Percentiles rank a stretch among this genome's conserved stretches.
Evolutionary conservation across 1,140 invertebrate species (phyloP).

Genomic region (Caerostris extrusa): DNA sequence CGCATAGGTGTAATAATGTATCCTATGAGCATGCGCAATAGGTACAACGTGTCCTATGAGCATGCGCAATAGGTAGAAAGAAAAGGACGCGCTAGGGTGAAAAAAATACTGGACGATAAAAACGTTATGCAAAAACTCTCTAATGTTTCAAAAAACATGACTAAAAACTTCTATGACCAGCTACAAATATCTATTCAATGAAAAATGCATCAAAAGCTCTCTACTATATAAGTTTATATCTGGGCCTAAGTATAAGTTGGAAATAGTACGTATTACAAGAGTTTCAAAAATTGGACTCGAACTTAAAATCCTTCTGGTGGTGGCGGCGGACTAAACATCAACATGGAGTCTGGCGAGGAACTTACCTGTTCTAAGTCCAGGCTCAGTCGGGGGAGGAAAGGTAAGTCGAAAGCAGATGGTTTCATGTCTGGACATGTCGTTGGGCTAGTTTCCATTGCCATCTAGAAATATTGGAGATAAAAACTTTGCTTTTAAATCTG

Average conservation of each 20-base stretch:
- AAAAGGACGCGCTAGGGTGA: too few relatives aligned
- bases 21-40: too few relatives aligned
- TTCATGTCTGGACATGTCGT: constrained; percentile 54
- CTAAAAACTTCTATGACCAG: neutral
- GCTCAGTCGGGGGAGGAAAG: constrained; percentile 38
- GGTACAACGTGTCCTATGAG: too few relatives aligned
- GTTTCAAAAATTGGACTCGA: neutral
- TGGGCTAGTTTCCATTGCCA: constrained; percentile 67
- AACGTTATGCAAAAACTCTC: too few relatives aligned
- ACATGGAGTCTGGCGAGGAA: constrained; percentile 74
- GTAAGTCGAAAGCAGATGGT: constrained; percentile 62
- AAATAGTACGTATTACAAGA: neutral
- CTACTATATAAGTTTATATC: neutral
- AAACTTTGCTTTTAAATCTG: constrained; percentile 56
- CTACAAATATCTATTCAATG: neutral
- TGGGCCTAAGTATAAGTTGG: neutral
- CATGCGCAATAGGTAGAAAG: too few relatives aligned
- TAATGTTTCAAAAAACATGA: neutral
- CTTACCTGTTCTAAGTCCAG: constrained; percentile 77
- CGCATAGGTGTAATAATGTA: too few relatives aligned
- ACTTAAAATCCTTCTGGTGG: constrained; percentile 75
- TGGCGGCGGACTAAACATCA: constrained; percentile 75
- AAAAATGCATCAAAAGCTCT: neutral
- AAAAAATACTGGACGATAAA: too few relatives aligned
- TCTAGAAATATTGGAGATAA: constrained; percentile 74